Evolutionary conservation across 1,140 invertebrate genomes (phyloP).

Genomic region (Samia ricini): DNA sequence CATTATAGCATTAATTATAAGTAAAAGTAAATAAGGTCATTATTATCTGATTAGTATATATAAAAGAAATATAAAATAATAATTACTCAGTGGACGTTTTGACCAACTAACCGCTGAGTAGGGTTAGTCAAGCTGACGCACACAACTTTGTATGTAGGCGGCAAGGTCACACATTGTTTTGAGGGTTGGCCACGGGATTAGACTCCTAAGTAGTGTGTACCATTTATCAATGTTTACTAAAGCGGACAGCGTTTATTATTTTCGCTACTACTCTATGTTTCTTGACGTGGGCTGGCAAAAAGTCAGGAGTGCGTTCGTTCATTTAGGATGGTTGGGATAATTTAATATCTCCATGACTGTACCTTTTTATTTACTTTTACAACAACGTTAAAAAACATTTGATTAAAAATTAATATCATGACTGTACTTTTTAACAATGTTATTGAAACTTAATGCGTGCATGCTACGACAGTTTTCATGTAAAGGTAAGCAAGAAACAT

Average conservation of each 20-base stretch:
- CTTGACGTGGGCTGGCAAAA: background rate
- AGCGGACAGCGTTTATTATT: slow-evolving; percentile 8
- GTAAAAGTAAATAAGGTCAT: background rate
- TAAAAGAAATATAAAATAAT: background rate
- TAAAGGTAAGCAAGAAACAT: too few species aligned
- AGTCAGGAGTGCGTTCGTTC: background rate
- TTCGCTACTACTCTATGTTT: slow-evolving; percentile 1
- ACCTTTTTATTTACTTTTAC: background rate
- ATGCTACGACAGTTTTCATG: too few species aligned
- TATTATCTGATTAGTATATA: background rate
- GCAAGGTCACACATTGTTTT: slow-evolving; percentile 20
- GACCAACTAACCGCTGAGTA: slow-evolving; percentile 7
- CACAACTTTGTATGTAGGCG: slow-evolving; percentile 13
- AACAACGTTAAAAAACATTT: background rate
- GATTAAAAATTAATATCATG: too few species aligned
- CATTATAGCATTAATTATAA: too few species aligned
- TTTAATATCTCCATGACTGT: background rate
- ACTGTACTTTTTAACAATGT: too few species aligned
- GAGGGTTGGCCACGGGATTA: slow-evolving; percentile 13
- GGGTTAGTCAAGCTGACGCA: slow-evolving; percentile 19
- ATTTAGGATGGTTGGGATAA: background rate
- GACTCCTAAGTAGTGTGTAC: slow-evolving; percentile 20
- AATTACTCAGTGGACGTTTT: slow-evolving; percentile 10
- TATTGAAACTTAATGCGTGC: too few species aligned
- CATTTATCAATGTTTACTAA: slow-evolving; percentile 14